These are phyloP conservation scores for Diabrotica balteata DNA, from an alignment of 2,888 invertebrate genomes.

Conservation along the genomic window DNA sequence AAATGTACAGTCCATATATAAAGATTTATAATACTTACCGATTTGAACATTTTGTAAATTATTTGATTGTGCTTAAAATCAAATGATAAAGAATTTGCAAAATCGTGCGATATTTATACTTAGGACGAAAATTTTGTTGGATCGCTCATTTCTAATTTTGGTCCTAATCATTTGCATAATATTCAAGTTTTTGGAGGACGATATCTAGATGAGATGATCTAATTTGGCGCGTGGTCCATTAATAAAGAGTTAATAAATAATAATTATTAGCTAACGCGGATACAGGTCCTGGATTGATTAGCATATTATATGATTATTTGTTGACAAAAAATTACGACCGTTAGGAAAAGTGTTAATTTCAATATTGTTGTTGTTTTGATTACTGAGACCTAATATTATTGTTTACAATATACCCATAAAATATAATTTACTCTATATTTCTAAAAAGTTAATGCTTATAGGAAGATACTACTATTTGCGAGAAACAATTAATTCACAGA, in stretches of 20 bases:
- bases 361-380: too few relatives aligned
- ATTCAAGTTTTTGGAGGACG: constrained; percentile 11
- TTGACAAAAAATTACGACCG: neutral
- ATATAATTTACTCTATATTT: too few relatives aligned
- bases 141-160: constrained; percentile 3
- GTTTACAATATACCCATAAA: too few relatives aligned
- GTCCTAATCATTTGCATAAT: neutral
- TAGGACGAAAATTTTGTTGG: neutral
- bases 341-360: neutral
- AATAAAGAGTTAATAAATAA: neutral
- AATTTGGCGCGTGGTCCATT: constrained; percentile 2
- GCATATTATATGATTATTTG: constrained; percentile 1
- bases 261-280: constrained; percentile 9
- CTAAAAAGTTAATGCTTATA: too few relatives aligned
- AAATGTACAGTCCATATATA: too few relatives aligned
- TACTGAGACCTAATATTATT: too few relatives aligned
- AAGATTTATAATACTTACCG: neutral
- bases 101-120: neutral
- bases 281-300: neutral
- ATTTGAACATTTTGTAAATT: constrained; percentile 16
- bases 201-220: constrained; percentile 7
- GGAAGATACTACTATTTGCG: too few relatives aligned
- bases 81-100: neutral
- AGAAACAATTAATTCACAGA: too few relatives aligned
- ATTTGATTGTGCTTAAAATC: constrained; percentile 6